Conservation (phyloP, 2,888 invertebrate genomes). For the Latrodectus elegans region DNA sequence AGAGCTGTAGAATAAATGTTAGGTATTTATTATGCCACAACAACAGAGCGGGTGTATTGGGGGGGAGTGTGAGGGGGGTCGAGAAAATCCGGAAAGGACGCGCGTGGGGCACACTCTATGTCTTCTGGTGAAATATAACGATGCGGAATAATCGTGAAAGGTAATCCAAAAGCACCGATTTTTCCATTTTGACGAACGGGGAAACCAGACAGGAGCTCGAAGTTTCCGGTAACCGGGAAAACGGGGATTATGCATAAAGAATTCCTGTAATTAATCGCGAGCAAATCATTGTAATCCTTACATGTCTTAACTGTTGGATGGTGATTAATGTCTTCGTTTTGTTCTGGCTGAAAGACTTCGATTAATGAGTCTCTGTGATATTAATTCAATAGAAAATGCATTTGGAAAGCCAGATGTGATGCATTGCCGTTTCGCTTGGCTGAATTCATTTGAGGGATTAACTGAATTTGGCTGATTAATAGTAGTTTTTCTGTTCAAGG, state of each 20-base stretch:
- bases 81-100: not conserved
- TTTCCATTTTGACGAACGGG: not conserved
- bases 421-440: not conserved
- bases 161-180: not conserved
- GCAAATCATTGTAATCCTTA: slow-evolving; percentile 12
- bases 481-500: slow-evolving; percentile 1
- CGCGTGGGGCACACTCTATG: not conserved
- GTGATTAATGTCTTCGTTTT: slow-evolving; percentile 28
- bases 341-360: not conserved
- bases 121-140: not conserved
- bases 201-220: slow-evolving; percentile 10
- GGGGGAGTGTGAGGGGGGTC: not conserved
- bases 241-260: not conserved
- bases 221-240: slow-evolving; percentile 13
- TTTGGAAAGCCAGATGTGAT: slow-evolving; percentile 31
- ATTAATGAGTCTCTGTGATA: slow-evolving; percentile 24
- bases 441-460: not conserved
- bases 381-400: slow-evolving; percentile 11
- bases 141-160: not conserved
- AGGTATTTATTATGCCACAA: not conserved
- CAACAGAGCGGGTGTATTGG: too few relatives aligned
- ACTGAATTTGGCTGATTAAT: not conserved
- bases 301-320: slow-evolving; percentile 7
- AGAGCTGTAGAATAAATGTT: not conserved
- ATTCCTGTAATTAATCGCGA: slow-evolving; percentile 21